These are phyloP conservation scores for Protophormia terraenovae DNA, from an alignment of 2,888 invertebrate species.

Conservation along the genomic window DNA sequence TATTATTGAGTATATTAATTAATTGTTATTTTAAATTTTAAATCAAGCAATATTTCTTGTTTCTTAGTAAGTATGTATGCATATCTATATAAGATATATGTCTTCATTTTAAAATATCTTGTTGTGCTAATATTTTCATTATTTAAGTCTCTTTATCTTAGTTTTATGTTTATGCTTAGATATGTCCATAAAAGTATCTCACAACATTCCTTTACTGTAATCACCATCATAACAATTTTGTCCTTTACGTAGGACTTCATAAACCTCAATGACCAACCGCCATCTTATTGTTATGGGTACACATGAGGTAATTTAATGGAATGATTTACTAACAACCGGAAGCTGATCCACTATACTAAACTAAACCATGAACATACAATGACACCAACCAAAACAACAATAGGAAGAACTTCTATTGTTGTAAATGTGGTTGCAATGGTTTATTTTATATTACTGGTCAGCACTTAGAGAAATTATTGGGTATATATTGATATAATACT, in stretches of 20 bases:
- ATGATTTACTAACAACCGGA: constrained; percentile 67
- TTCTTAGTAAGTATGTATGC: too few relatives aligned
- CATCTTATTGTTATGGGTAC: constrained; percentile 57
- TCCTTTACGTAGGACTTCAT: constrained; percentile 44
- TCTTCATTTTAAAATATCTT: background rate
- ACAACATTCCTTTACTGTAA: constrained; percentile 41
- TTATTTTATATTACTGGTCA: background rate
- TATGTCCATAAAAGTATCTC: background rate
- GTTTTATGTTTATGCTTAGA: background rate
- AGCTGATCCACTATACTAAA: constrained; percentile 55
- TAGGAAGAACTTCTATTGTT: constrained; percentile 38
- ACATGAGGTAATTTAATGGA: constrained; percentile 63
- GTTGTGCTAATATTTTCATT: background rate
- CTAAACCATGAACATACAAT: constrained; percentile 24
- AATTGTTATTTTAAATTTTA: background rate
- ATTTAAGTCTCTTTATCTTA: background rate
- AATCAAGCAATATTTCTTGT: background rate
- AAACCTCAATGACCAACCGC: constrained; percentile 50
- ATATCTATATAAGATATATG: too few relatives aligned
- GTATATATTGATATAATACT: too few relatives aligned
- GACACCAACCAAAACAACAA: constrained; percentile 36
- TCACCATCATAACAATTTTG: constrained; percentile 47
- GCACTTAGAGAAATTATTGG: constrained; percentile 15
- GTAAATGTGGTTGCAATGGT: constrained; percentile 49
- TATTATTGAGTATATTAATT: background rate